phyloP scores from a whole-genome alignment of 2,797 vertebrate genomes.

The Bufotes viridis region DNA sequence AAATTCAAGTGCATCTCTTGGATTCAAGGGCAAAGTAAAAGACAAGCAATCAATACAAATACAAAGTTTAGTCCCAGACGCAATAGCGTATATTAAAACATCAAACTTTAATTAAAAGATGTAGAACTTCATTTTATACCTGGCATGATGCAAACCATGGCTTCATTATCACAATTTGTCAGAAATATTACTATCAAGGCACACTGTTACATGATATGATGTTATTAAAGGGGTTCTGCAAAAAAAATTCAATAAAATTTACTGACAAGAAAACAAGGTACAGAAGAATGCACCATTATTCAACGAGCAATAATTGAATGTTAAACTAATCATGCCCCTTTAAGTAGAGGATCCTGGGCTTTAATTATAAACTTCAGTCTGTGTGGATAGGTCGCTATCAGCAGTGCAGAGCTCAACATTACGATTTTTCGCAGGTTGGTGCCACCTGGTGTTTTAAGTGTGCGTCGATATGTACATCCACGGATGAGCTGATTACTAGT shows the following conservation, averaged over 20 bases:
- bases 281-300: not conserved
- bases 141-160: constrained; percentile 20
- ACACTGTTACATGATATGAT: not conserved
- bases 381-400: not conserved
- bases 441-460: too few relatives aligned
- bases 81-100: not conserved
- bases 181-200: not conserved
- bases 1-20: not conserved
- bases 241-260: not conserved
- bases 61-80: constrained; percentile 20
- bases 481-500: too few relatives aligned
- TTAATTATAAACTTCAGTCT: not conserved
- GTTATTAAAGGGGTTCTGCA: not conserved
- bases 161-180: constrained; percentile 8
- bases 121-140: constrained; percentile 11
- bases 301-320: not conserved
- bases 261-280: not conserved
- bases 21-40: constrained; percentile 26
- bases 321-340: not conserved
- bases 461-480: too few relatives aligned
- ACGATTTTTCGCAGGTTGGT: not conserved
- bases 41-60: constrained; percentile 33
- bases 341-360: not conserved
- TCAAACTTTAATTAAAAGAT: constrained; percentile 32
- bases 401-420: not conserved